Percentiles rank a stretch among this genome's conserved stretches.
Conservation (phyloP, 2,113 vertebrate species). For the Oreochromis niloticus region DNA sequence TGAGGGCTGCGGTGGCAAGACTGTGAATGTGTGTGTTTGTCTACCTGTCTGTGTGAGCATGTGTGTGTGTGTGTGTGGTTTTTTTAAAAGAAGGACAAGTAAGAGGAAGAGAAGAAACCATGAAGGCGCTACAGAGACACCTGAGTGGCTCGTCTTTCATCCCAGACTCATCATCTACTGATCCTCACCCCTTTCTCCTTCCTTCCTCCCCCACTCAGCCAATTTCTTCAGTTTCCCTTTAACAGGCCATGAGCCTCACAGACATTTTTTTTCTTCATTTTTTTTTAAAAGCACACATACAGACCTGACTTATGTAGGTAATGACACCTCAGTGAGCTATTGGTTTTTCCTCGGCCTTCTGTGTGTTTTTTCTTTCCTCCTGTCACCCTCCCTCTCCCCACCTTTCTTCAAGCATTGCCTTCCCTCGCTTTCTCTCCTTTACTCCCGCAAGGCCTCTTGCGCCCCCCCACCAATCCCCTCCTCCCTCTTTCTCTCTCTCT, state of each 20-base stretch:
- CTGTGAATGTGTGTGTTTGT: not conserved
- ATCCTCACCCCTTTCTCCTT: slow-evolving; percentile 15
- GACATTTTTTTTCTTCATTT: not conserved
- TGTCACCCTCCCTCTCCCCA: not conserved
- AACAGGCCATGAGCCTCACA: slow-evolving; percentile 14
- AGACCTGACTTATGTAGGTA: slow-evolving; percentile 65
- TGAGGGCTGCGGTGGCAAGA: slow-evolving; percentile 30
- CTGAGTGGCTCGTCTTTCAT: slow-evolving; percentile 51
- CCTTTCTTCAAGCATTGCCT: slow-evolving; percentile 44
- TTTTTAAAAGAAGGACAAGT: slow-evolving; percentile 44
- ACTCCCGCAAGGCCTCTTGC: slow-evolving; percentile 48
- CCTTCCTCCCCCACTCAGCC: slow-evolving; percentile 18
- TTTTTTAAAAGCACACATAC: slow-evolving; percentile 23
- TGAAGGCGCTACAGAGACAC: slow-evolving; percentile 22
- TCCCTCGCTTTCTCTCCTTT: slow-evolving; percentile 30
- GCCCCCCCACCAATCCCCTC: not conserved
- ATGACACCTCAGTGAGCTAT: slow-evolving; percentile 74
- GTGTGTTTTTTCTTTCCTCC: slow-evolving; percentile 57
- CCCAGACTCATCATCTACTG: slow-evolving; percentile 47
- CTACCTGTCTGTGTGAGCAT: not conserved
- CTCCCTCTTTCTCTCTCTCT: not conserved
- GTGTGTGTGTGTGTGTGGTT: not conserved
- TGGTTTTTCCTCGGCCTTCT: slow-evolving; percentile 66
- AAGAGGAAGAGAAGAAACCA: slow-evolving; percentile 44
- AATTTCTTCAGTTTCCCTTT: slow-evolving; percentile 57